phyloP scores from a whole-genome alignment of 1,140 invertebrate species.

The Atta cephalotes region DNA sequence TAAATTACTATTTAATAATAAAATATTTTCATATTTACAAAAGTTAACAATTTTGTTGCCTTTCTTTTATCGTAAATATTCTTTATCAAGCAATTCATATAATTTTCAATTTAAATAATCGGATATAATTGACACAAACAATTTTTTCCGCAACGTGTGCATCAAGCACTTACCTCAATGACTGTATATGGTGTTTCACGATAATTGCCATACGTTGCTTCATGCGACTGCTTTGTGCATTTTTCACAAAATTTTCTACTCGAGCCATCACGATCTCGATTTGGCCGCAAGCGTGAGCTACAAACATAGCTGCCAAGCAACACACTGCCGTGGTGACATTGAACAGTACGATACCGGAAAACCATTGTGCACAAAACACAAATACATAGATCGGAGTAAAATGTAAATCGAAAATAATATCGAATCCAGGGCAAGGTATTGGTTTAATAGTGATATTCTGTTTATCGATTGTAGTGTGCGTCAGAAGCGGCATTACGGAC shows the following conservation, averaged over 20 bases:
- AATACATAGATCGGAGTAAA: conserved; percentile 67
- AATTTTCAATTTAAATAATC: neutral
- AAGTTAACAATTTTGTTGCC: too few species aligned
- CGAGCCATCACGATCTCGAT: conserved; percentile 56
- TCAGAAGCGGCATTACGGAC: conserved; percentile 26
- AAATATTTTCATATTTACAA: too few species aligned
- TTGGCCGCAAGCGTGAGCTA: conserved; percentile 74
- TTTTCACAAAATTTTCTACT: conserved; percentile 38
- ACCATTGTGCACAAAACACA: conserved; percentile 67
- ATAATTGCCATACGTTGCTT: conserved; percentile 6
- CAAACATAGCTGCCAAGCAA: conserved; percentile 71
- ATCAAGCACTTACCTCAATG: conserved; percentile 31
- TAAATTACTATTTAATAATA: too few species aligned
- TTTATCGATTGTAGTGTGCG: neutral
- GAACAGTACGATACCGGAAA: conserved; percentile 67
- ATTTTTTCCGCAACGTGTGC: neutral
- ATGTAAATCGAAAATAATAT: conserved; percentile 71
- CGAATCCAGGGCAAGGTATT: conserved; percentile 67
- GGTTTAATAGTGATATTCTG: conserved; percentile 45
- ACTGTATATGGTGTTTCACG: conserved; percentile 18
- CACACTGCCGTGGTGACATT: conserved; percentile 69
- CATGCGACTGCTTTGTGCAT: neutral
- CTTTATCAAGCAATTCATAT: too few species aligned
- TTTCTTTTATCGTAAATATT: too few species aligned
- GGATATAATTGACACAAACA: neutral